Evolutionary conservation across 2,113 vertebrate genomes (phyloP), one percentile per base, ranked within the genome.

Genomic region (Acanthochromis polyacanthus): DNA sequence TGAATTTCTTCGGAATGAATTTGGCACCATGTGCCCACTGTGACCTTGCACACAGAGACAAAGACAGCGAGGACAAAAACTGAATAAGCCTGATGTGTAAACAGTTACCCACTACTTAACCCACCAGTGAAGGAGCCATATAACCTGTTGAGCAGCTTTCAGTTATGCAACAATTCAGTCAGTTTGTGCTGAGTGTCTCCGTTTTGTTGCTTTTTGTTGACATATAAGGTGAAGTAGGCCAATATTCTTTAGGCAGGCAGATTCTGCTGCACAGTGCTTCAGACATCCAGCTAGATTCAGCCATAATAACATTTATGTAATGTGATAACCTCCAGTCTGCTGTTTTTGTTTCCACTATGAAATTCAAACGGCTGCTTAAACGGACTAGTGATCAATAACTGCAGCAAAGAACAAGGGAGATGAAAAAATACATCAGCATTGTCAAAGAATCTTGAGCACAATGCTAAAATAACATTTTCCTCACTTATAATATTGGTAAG

Each of bases 1-100:
- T 55, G 52, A 36, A 72, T 68, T 70, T 11, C 14, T 62, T 61
- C 15, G 32, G 38, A 74, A 71, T 71, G 11, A 20, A 78, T 58
- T 30, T 57, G 32, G 40, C 20, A 55, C 17, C 4, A 30, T 1
- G 11, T 51, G 23, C 40, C 0, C 16, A 60, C 14, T 38, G 36
- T 51, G 66, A 63, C 56, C 10, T 23, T 77, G 15, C 11, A 14
- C 15, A 48, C 14, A 28, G 30, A 60, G 45, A 3, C 9, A 36
- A 1, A 52, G 11, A 25, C 25, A 50, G 10, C 57, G 50, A 50
- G 6, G 10, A 38, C 14, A 45, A 10, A 25, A 10, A 23, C 7
- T 19, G 1, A 65, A 38, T 43, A 45, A 22, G 36, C 6, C 4
- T 6, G 10, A 15, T 46, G 5, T 22, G 22, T 36, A 81, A 22